Evolutionary conservation across 2,113 vertebrate species (phyloP), one percentile per base, ranked within the genome.

Genomic region (Nicator chloris): DNA sequence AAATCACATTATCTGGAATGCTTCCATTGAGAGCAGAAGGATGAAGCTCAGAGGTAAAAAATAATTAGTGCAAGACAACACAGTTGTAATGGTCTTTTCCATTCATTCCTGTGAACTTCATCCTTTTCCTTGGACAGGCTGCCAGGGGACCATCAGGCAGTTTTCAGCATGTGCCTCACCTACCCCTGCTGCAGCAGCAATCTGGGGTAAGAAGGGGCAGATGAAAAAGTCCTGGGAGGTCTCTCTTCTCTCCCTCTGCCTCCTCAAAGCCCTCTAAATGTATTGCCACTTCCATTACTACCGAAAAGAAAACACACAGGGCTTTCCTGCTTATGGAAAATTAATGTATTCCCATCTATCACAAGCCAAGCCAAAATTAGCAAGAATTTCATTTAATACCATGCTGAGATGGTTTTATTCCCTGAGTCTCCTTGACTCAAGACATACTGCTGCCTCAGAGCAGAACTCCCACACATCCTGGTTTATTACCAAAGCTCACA

Each of bases 401-500:
- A 57, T 47, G 68, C 76, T 90, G 90, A 91, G 79, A 85, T 75
- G 33, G 47, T 73, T 96, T 93, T 88, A 91, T 79, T 92, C 95
- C 56, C 70, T 28, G 84, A 85, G n/a, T 15, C 70, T 87, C 77
- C 68, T 88, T 87, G 68, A 76, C 72, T 86, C 23, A 50, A 91
- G 84, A 83, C 68, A 61, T 28, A n/a, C 64, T 92, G 71, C 79
- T 95, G 93, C 90, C 82, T 90, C 33, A 63, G 66, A 89, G 87
- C 60, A 86, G 57, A 84, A 81, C 94, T 96, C 86, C 90, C 78
- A 94, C 93, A 86, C 66, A 14, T 68, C 56, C 81, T 93, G 92
- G 69, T 93, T 88, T 90, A 82, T 94, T 96, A 97, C 82, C 82
- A 96, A 92, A 93, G 81, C 82, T 95, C 78, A 72, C 56, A 93